phyloP scores from a whole-genome alignment of 2,797 vertebrate genomes.

The Austrolebias charrua region DNA sequence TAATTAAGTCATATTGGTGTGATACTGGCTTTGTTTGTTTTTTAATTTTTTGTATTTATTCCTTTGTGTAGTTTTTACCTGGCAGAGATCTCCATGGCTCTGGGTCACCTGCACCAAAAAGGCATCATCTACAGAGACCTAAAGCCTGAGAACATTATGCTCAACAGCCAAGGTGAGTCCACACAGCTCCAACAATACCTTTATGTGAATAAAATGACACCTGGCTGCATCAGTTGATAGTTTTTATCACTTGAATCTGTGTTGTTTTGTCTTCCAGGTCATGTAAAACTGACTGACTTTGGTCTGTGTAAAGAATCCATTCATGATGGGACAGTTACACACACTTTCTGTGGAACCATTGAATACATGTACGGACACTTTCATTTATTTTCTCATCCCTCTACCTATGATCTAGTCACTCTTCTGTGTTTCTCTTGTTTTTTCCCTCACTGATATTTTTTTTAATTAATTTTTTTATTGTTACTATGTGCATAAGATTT shows the following conservation, averaged over 20 bases:
- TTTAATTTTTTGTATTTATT: not conserved
- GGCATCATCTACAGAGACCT: slow-evolving; percentile 99
- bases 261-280: slow-evolving; percentile 78
- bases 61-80: slow-evolving; percentile 90
- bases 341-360: slow-evolving; percentile 99
- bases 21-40: not conserved
- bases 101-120: slow-evolving; percentile 98
- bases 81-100: slow-evolving; percentile 99
- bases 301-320: slow-evolving; percentile 98
- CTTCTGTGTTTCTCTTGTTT: not conserved
- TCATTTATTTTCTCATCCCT: not conserved
- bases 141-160: slow-evolving; percentile 99
- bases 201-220: too few relatives aligned
- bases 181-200: not conserved
- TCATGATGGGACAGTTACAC: slow-evolving; percentile 97
- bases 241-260: not conserved
- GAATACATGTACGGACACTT: slow-evolving; percentile 87
- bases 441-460: not conserved
- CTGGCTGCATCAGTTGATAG: too few relatives aligned
- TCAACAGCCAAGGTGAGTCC: slow-evolving; percentile 92
- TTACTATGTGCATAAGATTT: not conserved
- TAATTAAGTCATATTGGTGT: not conserved
- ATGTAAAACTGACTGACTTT: slow-evolving; percentile 96
- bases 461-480: not conserved
- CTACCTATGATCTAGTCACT: not conserved